Evolutionary conservation across 1,140 invertebrate species (phyloP).

Genomic region (Drosophila teissieri): DNA sequence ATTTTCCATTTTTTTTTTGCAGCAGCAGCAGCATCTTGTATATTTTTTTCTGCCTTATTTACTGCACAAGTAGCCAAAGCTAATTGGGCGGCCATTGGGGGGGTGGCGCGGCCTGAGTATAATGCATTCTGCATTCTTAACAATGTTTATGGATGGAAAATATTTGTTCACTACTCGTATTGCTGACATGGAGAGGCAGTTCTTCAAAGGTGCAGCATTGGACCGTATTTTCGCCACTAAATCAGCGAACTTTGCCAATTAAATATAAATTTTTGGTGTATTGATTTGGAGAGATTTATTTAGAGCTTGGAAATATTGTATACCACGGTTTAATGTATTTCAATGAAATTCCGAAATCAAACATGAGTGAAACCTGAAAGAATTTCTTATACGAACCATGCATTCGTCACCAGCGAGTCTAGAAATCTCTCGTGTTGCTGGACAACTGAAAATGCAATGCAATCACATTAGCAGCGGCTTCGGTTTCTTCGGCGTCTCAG

Average conservation of each 20-base stretch:
- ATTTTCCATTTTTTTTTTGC: constrained; percentile 23
- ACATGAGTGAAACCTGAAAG: too few relatives aligned
- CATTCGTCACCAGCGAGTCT: neutral
- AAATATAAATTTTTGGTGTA: neutral
- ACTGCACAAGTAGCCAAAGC: constrained; percentile 49
- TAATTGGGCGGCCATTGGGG: constrained; percentile 49
- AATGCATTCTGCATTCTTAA: constrained; percentile 49
- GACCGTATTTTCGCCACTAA: too few relatives aligned
- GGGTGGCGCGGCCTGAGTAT: neutral
- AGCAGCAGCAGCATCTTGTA: neutral
- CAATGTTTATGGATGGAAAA: constrained; percentile 40
- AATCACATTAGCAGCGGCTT: constrained; percentile 3
- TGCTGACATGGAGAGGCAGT: constrained; percentile 13
- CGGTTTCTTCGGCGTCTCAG: constrained; percentile 8
- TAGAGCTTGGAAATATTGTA: too few relatives aligned
- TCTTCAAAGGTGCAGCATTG: neutral
- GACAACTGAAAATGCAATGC: constrained; percentile 10
- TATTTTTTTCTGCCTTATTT: constrained; percentile 45
- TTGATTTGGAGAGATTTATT: too few relatives aligned
- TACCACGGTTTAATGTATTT: too few relatives aligned
- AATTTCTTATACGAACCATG: neutral
- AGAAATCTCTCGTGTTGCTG: neutral
- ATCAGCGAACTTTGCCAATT: neutral
- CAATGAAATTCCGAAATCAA: too few relatives aligned
- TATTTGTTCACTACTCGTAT: constrained; percentile 3